phyloP scores from a whole-genome alignment of 92 coral and sea anemone species.

The Paragorgia papillata region DNA sequence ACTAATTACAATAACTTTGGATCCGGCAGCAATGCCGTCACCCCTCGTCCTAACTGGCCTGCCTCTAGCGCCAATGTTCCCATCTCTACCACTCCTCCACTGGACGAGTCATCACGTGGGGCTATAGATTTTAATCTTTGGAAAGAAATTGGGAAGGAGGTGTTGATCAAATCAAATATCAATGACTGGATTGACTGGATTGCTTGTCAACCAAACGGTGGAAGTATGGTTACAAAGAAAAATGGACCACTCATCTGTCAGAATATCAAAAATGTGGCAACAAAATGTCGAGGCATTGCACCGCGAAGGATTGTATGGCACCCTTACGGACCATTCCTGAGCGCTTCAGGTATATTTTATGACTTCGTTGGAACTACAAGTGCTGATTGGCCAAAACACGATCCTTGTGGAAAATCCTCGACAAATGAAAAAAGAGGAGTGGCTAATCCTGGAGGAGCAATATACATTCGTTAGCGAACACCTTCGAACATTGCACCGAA shows the following conservation, averaged over 20 bases:
- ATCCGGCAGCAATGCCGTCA: conserved; percentile 57
- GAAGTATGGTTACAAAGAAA: conserved; percentile 52
- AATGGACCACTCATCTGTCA: conserved; percentile 51
- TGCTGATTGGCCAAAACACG: conserved; percentile 61
- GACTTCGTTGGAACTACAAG: conserved; percentile 51
- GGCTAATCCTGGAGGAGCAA: conserved; percentile 68
- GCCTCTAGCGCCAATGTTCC: conserved; percentile 30
- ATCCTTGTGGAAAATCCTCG: conserved; percentile 48
- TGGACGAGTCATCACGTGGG: conserved; percentile 55
- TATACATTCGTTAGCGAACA: conserved; percentile 60
- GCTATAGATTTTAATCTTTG: conserved; percentile 64
- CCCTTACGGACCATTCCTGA: conserved; percentile 15
- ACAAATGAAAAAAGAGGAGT: conserved; percentile 55
- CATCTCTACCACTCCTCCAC: conserved; percentile 62
- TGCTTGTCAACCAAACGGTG: conserved; percentile 53
- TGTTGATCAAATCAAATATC: conserved; percentile 71
- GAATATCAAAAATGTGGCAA: conserved; percentile 46
- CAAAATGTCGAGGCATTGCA: conserved; percentile 24
- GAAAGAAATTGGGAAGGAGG: conserved; percentile 59
- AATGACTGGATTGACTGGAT: conserved; percentile 85
- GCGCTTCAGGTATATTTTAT: conserved; percentile 46
- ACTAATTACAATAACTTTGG: conserved; percentile 59
- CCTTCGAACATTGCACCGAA: too few relatives aligned
- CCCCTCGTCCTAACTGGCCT: conserved; percentile 71
- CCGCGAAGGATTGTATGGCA: conserved; percentile 26